Evolutionary conservation across 2,797 vertebrate genomes (phyloP).

Genomic region (Acanthornis magna): DNA sequence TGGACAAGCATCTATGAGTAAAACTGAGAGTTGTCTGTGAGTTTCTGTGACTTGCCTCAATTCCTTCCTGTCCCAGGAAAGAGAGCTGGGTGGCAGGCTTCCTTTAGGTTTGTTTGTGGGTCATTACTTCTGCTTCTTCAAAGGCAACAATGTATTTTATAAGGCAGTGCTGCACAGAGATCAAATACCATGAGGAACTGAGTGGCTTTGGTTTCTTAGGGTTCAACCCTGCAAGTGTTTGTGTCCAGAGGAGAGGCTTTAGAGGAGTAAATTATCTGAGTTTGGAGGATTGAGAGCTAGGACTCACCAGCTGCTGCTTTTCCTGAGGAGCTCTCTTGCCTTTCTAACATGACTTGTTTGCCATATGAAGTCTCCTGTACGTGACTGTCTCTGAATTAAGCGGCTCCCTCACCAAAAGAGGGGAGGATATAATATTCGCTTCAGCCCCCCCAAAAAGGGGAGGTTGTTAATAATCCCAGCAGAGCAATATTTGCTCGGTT

Average conservation of each 20-base stretch:
- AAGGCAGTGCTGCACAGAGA: background rate
- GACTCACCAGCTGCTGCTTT: background rate
- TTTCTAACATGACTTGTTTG: background rate
- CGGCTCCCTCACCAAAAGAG: background rate
- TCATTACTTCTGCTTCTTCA: background rate
- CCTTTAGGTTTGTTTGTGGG: background rate
- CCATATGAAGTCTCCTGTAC: rapidly evolving
- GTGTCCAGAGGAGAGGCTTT: background rate
- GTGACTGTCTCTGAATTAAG: background rate
- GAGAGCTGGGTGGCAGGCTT: background rate
- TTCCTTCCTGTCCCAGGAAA: background rate
- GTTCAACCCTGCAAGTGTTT: background rate
- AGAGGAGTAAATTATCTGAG: background rate
- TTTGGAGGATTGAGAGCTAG: background rate
- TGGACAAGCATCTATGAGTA: rapidly evolving
- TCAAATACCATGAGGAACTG: background rate
- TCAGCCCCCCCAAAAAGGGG: rapidly evolving
- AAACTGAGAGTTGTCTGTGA: background rate
- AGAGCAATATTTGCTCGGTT: constrained; percentile 32
- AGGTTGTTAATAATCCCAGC: background rate
- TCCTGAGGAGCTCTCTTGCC: background rate
- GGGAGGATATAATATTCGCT: background rate
- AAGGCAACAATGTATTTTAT: background rate
- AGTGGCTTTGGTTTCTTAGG: background rate
- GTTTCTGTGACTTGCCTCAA: background rate